Evolutionary conservation across 2,113 vertebrate species (phyloP).

Genomic region (Mobula hypostoma): DNA sequence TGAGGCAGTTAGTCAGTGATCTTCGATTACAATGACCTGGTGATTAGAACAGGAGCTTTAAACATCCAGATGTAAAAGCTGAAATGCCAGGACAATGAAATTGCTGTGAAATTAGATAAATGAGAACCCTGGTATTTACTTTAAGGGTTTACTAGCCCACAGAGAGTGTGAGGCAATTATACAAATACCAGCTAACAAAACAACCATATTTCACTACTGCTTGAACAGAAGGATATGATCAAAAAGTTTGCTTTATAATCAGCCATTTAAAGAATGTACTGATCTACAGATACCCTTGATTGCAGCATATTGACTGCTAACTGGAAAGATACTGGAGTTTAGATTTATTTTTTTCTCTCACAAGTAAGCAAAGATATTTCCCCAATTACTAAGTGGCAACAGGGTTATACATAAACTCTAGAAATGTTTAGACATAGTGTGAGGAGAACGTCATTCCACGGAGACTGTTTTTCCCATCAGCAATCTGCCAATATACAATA

Average conservation of each 20-base stretch:
- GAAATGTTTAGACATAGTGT: neutral
- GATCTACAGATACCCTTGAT: neutral
- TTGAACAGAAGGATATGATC: neutral
- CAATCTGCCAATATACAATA: neutral
- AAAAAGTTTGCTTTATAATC: neutral
- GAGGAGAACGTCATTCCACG: neutral
- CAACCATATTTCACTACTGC: neutral
- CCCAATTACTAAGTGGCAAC: neutral
- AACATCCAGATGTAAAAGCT: neutral
- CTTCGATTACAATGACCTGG: neutral
- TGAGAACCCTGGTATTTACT: conserved; percentile 6
- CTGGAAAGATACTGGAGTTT: neutral
- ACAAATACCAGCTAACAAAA: conserved; percentile 7
- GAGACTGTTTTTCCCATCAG: conserved; percentile 3
- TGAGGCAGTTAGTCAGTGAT: neutral
- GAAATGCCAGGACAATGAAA: neutral
- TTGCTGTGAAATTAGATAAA: neutral
- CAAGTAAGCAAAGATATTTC: neutral
- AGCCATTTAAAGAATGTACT: neutral
- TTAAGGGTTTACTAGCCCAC: neutral
- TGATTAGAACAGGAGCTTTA: conserved; percentile 28
- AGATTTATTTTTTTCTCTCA: neutral
- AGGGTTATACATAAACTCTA: neutral
- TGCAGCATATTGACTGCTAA: neutral
- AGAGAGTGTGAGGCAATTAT: neutral